These are phyloP conservation scores for Holotrichia oblita DNA, from an alignment of 1,140 invertebrate species.

Conservation along the genomic window DNA sequence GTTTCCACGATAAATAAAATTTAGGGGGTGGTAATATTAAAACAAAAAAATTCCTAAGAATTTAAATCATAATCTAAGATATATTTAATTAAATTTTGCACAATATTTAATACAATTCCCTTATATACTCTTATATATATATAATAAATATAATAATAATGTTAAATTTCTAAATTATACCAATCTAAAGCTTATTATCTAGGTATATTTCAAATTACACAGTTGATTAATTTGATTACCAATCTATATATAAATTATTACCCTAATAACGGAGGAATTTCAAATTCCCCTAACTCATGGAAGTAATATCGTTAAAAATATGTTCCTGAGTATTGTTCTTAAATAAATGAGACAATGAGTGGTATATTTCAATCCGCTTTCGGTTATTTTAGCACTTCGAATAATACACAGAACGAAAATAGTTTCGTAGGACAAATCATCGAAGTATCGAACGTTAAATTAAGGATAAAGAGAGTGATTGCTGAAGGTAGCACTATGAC, in stretches of 20 bases:
- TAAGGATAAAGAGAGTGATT: constrained; percentile 88
- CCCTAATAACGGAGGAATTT: neutral
- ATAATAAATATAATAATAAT: too few species aligned
- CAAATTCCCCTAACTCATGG: neutral
- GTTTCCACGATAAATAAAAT: neutral
- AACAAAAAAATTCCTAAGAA: neutral
- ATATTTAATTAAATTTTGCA: too few species aligned
- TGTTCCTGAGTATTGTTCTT: constrained; percentile 19
- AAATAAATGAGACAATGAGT: constrained; percentile 70
- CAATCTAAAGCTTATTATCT: too few species aligned
- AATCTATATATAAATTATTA: too few species aligned
- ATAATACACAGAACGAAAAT: constrained; percentile 73
- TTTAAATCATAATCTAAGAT: too few species aligned
- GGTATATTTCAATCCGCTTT: constrained; percentile 89
- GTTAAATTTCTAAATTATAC: too few species aligned
- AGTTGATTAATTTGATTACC: too few species aligned
- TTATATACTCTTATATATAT: too few species aligned
- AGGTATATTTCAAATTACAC: too few species aligned
- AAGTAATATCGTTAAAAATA: neutral
- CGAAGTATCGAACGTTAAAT: constrained; percentile 88
- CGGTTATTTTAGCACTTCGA: constrained; percentile 79
- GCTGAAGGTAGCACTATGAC: constrained; percentile 81
- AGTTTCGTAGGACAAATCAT: constrained; percentile 91
- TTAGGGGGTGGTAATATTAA: neutral
- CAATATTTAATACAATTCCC: too few species aligned